Conservation (phyloP, 2,888 invertebrate genomes). For the Caenorhabditis zanzibari region DNA sequence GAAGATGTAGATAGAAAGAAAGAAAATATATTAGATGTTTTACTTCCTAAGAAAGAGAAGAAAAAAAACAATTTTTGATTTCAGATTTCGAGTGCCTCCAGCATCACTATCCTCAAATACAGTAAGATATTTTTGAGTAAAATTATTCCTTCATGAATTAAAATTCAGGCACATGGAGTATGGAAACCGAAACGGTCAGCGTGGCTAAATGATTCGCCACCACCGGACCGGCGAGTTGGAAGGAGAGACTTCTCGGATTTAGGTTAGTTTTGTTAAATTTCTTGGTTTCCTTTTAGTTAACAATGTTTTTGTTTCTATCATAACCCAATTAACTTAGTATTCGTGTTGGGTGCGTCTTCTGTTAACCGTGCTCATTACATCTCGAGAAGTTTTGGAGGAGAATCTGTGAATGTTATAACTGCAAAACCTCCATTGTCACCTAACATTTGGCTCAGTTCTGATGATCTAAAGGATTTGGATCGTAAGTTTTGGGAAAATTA, state of each 20-base stretch:
- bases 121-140: neutral
- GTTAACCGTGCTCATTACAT: slow-evolving; percentile 47
- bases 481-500: slow-evolving; percentile 37
- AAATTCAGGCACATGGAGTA: slow-evolving; percentile 48
- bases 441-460: slow-evolving; percentile 23
- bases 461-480: slow-evolving; percentile 11
- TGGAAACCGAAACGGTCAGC: slow-evolving; percentile 60
- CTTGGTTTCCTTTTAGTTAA: neutral
- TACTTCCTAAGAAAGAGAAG: neutral
- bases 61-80: neutral
- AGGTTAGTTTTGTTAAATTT: slow-evolving; percentile 18
- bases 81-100: slow-evolving; percentile 48
- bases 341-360: slow-evolving; percentile 54
- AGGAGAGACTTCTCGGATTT: slow-evolving; percentile 54
- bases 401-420: slow-evolving; percentile 40
- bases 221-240: slow-evolving; percentile 44
- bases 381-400: slow-evolving; percentile 36
- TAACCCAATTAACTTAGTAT: slow-evolving; percentile 48
- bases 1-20: neutral
- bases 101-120: slow-evolving; percentile 44
- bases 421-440: slow-evolving; percentile 56
- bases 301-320: neutral
- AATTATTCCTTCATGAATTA: neutral
- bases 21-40: slow-evolving; percentile 13
- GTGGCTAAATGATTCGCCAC: slow-evolving; percentile 62